phyloP scores from a whole-genome alignment of 2,113 vertebrate genomes.

The Varanus komodoensis region DNA sequence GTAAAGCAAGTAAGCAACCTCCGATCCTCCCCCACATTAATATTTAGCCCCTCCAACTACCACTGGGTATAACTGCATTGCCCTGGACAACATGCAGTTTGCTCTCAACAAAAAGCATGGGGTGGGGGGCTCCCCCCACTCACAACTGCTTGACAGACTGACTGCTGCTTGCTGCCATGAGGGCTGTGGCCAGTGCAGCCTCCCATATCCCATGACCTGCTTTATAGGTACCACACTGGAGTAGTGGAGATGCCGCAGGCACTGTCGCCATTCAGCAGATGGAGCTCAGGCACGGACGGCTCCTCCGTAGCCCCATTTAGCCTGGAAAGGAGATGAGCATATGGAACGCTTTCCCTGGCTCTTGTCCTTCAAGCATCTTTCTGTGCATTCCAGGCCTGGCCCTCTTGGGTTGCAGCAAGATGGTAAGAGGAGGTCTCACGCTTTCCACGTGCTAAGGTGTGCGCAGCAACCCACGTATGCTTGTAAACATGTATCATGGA shows the following conservation, averaged over 20 bases:
- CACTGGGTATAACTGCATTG: not conserved
- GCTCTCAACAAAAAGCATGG: not conserved
- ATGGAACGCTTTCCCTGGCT: not conserved
- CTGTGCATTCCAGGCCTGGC: not conserved
- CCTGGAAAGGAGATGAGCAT: not conserved
- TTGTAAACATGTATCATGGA: not conserved
- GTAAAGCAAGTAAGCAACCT: not conserved
- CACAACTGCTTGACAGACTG: not conserved
- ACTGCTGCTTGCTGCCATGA: not conserved
- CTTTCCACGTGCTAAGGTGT: not conserved
- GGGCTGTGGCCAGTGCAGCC: too few relatives aligned
- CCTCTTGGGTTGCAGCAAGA: not conserved
- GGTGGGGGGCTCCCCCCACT: not conserved
- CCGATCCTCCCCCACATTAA: not conserved
- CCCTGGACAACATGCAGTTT: not conserved
- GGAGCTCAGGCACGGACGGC: slow-evolving; percentile 4
- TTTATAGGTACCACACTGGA: not conserved
- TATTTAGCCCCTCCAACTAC: not conserved
- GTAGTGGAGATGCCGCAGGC: not conserved
- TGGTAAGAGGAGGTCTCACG: not conserved
- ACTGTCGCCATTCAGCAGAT: not conserved
- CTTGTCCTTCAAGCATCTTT: not conserved
- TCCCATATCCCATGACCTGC: too few relatives aligned
- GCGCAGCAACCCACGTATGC: not conserved
- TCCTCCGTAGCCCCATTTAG: not conserved